Evolutionary conservation across 2,888 invertebrate genomes (phyloP), one percentile per base, ranked within the genome.

Genomic region (Harpalus rubripes): DNA sequence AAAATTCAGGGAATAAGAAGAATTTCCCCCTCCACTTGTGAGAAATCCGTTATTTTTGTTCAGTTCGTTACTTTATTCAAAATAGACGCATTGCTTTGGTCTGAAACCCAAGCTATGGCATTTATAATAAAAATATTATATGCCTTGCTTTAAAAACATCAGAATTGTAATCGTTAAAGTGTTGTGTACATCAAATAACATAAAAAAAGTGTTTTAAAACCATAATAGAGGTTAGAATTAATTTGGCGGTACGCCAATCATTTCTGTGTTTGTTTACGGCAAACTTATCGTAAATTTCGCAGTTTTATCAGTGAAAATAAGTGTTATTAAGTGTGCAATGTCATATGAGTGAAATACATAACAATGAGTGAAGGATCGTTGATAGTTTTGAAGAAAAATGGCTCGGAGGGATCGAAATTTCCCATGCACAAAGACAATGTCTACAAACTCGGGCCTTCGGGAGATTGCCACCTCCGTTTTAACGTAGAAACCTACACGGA

Each of bases 381-480:
- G 44, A 44, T 83, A 22, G 74, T 83, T 10, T n/a, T 83, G n/a
- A 83, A 83, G 12, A 83, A 83, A 18, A 59, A 83, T 83, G 83
- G 83, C 1, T 12, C 59, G 7, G 83, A 83, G n/a, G 83, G 83
- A 2, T 83, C 76, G 6, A 59, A 59, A n/a, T 83, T 44, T 59
- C 58, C 59, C 2, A 83, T 83, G 39, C n/a, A 58, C 18, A 72
- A 83, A 61, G 44, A 76, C 16, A 72, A 83, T 18, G 61, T 61
- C 2, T 83, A 83, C 18, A 83, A 76, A 18, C 7, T 83, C n/a
- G 83, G 83, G 0, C 22, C 83, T 6, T 12, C 39, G 16, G 12
- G 12, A 10, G 83, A 83, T n/a, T 83, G 83, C 41, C 32, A 83
- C 56, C 16, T 83, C 8, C 83, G 83, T 2, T 83, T 83, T 41